Conservation (phyloP, 2,888 invertebrate genomes). For the Apomyelois bistriatella region DNA sequence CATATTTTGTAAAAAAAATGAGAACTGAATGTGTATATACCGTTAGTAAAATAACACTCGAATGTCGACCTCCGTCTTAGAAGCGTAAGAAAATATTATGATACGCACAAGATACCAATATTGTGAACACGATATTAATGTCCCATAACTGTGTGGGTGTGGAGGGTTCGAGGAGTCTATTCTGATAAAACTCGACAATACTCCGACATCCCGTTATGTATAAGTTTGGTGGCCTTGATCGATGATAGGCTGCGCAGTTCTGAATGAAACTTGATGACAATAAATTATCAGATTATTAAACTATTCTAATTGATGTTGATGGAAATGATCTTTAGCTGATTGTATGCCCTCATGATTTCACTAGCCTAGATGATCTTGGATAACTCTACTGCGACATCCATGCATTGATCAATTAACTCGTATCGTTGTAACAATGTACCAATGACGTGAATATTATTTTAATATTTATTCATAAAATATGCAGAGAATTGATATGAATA, state of each 20-base stretch:
- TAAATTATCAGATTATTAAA: neutral
- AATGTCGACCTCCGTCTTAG: neutral
- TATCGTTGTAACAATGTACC: too few relatives aligned
- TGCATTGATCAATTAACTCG: too few relatives aligned
- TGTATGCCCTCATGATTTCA: conserved; percentile 12
- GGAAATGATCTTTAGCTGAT: conserved; percentile 1
- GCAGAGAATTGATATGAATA: too few relatives aligned
- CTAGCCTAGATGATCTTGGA: neutral
- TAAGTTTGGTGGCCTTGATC: neutral
- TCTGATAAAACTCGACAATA: neutral
- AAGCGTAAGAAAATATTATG: conserved; percentile 7
- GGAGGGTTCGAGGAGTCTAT: neutral
- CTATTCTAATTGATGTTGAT: neutral
- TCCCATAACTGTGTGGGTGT: neutral
- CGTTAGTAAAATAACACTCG: neutral
- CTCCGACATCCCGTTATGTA: neutral
- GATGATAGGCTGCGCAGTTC: neutral
- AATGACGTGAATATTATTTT: too few relatives aligned
- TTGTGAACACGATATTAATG: conserved; percentile 2
- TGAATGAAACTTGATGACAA: neutral
- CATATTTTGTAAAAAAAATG: neutral
- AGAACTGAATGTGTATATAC: neutral
- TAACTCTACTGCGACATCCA: neutral
- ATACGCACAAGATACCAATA: neutral
- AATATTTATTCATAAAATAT: too few relatives aligned